Percentiles rank a stretch among this genome's conserved stretches.
Conservation (phyloP, 2,888 invertebrate genomes). For the Melanchra persicariae region DNA sequence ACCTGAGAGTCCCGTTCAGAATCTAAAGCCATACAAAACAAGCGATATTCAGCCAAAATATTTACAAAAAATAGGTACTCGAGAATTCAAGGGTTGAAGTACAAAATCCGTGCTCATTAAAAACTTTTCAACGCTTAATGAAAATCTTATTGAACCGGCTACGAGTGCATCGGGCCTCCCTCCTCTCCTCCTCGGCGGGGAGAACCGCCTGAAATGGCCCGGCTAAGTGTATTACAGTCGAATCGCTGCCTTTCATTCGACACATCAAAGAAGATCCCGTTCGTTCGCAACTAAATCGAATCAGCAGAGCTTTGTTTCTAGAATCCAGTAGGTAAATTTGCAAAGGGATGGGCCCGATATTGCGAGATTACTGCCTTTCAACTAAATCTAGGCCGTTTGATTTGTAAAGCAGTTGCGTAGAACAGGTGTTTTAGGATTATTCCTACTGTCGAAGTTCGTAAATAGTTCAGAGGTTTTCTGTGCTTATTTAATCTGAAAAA, state of each 20-base stretch:
- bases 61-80: conserved; percentile 64
- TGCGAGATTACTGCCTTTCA: conserved; percentile 67
- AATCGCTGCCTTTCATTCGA: conserved; percentile 90
- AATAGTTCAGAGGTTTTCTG: conserved; percentile 16
- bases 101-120: conserved; percentile 86
- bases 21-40: conserved; percentile 30
- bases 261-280: conserved; percentile 90
- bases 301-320: conserved; percentile 88
- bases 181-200: conserved; percentile 61
- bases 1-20: conserved; percentile 1
- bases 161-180: conserved; percentile 79
- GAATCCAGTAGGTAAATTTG: conserved; percentile 80
- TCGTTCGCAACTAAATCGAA: conserved; percentile 88
- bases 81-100: conserved; percentile 74
- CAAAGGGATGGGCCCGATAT: conserved; percentile 71
- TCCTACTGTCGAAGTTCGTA: conserved; percentile 40
- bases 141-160: conserved; percentile 88
- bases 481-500: not conserved
- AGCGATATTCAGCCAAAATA: conserved; percentile 55
- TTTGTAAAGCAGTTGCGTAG: conserved; percentile 49
- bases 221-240: conserved; percentile 90
- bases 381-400: conserved; percentile 57
- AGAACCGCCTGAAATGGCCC: conserved; percentile 84
- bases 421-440: conserved; percentile 47
- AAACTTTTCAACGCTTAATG: conserved; percentile 89